These are phyloP conservation scores for Caenorhabditis sinica DNA, from an alignment of 2,888 invertebrate species.

Conservation along the genomic window DNA sequence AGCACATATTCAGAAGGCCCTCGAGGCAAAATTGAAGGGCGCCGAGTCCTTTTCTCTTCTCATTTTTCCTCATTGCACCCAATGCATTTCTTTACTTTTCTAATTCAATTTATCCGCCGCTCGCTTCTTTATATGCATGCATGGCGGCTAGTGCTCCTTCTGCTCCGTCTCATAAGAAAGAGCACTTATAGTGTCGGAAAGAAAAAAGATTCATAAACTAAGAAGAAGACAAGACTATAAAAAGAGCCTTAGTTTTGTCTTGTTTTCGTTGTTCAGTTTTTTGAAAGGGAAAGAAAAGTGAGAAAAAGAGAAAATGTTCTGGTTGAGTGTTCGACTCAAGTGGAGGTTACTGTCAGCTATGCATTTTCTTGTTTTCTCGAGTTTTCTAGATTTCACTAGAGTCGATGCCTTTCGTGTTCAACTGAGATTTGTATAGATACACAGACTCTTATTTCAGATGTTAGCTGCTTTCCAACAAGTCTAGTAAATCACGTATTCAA, in stretches of 20 bases:
- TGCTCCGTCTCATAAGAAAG: slow-evolving; percentile 39
- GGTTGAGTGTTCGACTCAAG: slow-evolving; percentile 1
- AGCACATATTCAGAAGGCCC: slow-evolving; percentile 56
- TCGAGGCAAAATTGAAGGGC: slow-evolving; percentile 57
- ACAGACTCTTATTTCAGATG: no score
- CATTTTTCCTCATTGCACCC: slow-evolving; percentile 54
- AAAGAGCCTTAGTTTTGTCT: slow-evolving; percentile 18
- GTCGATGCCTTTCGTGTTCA: background rate
- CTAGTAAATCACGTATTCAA: background rate
- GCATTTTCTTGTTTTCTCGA: background rate
- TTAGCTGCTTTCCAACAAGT: background rate
- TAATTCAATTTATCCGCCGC: slow-evolving; percentile 61
- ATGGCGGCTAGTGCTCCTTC: background rate
- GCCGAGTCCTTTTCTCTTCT: slow-evolving; percentile 47
- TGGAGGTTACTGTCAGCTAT: slow-evolving; percentile 28
- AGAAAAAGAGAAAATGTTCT: background rate
- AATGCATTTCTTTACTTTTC: slow-evolving; percentile 61
- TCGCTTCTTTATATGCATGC: slow-evolving; percentile 29
- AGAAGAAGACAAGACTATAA: slow-evolving; percentile 27
- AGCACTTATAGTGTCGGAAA: slow-evolving; percentile 38
- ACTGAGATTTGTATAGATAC: background rate
- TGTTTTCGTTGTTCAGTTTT: slow-evolving; percentile 30
- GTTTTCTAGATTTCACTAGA: background rate
- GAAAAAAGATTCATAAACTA: slow-evolving; percentile 27
- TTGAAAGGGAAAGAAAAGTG: background rate